Conservation (phyloP, 2,113 vertebrate species). For the Anas platyrhynchos region DNA sequence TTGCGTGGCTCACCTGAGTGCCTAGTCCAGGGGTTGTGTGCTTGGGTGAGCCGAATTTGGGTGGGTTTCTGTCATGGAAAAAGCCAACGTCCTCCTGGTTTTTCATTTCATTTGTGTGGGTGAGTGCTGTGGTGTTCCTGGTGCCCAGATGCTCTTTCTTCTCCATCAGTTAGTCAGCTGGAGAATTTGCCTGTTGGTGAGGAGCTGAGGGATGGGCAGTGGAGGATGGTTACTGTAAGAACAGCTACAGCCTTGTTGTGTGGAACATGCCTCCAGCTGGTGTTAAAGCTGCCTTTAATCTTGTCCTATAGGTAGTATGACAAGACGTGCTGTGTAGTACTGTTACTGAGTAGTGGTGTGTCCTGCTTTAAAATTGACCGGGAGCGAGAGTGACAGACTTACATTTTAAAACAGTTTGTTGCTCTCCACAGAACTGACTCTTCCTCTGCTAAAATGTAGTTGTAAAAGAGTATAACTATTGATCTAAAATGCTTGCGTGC, state of each 20-base stretch:
- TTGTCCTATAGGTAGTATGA: background rate
- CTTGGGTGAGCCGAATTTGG: background rate
- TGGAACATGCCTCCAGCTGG: background rate
- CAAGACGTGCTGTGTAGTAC: background rate
- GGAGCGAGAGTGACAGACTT: background rate
- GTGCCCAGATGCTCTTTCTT: background rate
- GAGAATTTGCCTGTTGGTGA: background rate
- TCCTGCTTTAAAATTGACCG: background rate
- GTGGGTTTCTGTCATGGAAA: background rate
- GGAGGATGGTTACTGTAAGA: background rate
- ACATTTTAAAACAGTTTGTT: background rate
- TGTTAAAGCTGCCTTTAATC: background rate
- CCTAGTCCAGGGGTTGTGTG: background rate
- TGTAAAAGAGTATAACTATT: background rate
- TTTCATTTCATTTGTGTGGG: background rate
- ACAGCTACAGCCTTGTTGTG: background rate
- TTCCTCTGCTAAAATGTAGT: background rate
- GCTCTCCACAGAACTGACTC: background rate
- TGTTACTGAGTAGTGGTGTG: background rate
- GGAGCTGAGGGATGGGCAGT: background rate
- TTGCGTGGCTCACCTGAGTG: background rate
- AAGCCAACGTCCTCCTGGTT: background rate
- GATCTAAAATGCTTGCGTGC: background rate
- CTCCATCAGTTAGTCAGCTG: background rate
- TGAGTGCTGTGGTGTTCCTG: background rate